Evolutionary conservation across 2,797 vertebrate genomes (phyloP).

Genomic region (Chromis chromis): DNA sequence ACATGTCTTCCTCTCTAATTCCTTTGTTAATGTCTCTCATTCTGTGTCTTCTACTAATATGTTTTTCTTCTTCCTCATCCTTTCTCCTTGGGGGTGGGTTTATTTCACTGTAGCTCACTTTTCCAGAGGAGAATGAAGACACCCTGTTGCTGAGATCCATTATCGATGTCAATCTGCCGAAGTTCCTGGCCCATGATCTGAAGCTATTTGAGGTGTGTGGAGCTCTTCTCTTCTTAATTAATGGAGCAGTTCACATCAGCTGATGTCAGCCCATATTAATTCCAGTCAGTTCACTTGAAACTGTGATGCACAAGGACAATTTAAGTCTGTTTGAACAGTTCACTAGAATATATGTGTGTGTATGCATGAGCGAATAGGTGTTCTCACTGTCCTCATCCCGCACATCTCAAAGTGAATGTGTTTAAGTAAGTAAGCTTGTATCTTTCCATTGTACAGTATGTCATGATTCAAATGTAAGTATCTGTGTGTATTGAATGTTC

Average conservation of each 20-base stretch:
- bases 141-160: slow-evolving; percentile 91
- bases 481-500: not conserved
- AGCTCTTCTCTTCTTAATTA: slow-evolving; percentile 37
- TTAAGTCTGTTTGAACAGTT: slow-evolving; percentile 33
- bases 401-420: slow-evolving; percentile 8
- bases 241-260: slow-evolving; percentile 30
- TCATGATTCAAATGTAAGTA: not conserved
- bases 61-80: slow-evolving; percentile 2
- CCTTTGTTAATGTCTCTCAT: not conserved
- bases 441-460: not conserved
- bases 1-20: not conserved
- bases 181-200: slow-evolving; percentile 92
- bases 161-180: slow-evolving; percentile 93
- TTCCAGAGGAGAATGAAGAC: slow-evolving; percentile 92
- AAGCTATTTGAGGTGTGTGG: slow-evolving; percentile 91
- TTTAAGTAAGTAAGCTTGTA: not conserved
- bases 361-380: not conserved
- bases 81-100: slow-evolving; percentile 19
- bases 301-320: slow-evolving; percentile 15
- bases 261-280: slow-evolving; percentile 53
- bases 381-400: not conserved
- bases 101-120: slow-evolving; percentile 84
- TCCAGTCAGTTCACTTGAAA: slow-evolving; percentile 37
- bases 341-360: slow-evolving; percentile 5
- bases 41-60: not conserved